phyloP scores from a whole-genome alignment of 2,113 vertebrate species.

The Solenodon paradoxus region DNA sequence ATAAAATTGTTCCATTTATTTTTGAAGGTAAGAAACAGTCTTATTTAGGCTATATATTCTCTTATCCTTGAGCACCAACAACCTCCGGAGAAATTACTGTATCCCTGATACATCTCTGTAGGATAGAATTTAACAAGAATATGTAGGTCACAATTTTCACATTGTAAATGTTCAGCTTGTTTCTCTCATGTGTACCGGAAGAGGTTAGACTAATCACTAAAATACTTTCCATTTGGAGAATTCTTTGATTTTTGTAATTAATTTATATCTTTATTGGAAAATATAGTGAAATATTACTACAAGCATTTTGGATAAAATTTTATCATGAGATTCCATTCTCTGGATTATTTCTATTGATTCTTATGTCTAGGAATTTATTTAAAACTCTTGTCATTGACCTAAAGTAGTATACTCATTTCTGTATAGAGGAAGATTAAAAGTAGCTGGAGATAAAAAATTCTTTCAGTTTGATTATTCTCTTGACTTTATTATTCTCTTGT shows the following conservation, averaged over 20 bases:
- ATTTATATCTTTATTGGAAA: not conserved
- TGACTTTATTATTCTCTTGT: no score
- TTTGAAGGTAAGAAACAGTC: conserved; percentile 19
- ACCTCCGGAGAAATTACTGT: not conserved
- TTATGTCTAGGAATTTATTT: not conserved
- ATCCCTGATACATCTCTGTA: not conserved
- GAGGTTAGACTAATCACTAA: not conserved
- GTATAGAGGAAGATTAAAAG: not conserved
- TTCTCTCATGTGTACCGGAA: not conserved
- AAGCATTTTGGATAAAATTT: not conserved
- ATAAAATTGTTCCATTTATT: conserved; percentile 64
- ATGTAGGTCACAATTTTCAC: not conserved
- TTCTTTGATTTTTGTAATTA: not conserved
- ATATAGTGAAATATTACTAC: not conserved
- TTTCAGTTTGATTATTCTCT: not conserved
- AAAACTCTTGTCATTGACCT: not conserved
- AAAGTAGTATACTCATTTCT: not conserved
- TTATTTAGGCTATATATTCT: not conserved
- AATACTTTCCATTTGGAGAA: not conserved
- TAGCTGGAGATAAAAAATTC: not conserved
- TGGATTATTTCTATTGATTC: not conserved
- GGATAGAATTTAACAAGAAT: not conserved
- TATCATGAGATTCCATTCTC: not conserved
- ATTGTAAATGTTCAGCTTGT: not conserved
- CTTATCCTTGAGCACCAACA: not conserved